Evolutionary conservation across 2,797 vertebrate species (phyloP).

Genomic region (Rhinophrynus dorsalis): DNA sequence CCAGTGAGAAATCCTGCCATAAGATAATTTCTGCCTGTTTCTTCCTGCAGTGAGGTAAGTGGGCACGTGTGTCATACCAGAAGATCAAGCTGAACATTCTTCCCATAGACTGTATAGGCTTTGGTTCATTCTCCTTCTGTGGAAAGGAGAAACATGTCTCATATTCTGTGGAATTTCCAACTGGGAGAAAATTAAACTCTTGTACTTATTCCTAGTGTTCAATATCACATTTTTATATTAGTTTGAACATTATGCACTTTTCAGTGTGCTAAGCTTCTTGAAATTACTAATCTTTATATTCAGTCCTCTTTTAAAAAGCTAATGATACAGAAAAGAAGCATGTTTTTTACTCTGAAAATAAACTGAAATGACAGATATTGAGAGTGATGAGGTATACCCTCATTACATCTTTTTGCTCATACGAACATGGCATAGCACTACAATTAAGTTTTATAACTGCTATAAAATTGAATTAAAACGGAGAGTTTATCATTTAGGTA

Average conservation of each 20-base stretch:
- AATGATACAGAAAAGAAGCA: conserved; percentile 16
- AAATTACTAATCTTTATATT: conserved; percentile 13
- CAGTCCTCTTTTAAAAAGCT: conserved; percentile 4
- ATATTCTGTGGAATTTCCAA: no score
- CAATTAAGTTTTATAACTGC: conserved; percentile 29
- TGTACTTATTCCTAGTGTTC: no score
- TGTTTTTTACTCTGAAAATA: conserved; percentile 11
- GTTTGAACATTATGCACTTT: conserved; percentile 23
- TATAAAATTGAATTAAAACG: conserved; percentile 20
- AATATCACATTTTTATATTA: no score
- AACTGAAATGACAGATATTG: not conserved
- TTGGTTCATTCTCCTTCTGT: no score
- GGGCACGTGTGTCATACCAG: no score
- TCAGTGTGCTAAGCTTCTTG: conserved; percentile 21
- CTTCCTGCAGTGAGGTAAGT: no score
- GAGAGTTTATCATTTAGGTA: not conserved
- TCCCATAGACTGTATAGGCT: no score
- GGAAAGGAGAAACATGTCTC: no score
- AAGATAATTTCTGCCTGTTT: no score
- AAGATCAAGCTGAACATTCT: no score
- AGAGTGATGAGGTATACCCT: conserved; percentile 9
- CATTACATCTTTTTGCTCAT: conserved; percentile 2
- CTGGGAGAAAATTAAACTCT: no score
- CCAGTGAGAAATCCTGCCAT: no score
- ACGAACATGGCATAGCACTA: conserved; percentile 10